Conservation (phyloP, 2,888 invertebrate genomes). For the Lycocerus yunnanus region DNA sequence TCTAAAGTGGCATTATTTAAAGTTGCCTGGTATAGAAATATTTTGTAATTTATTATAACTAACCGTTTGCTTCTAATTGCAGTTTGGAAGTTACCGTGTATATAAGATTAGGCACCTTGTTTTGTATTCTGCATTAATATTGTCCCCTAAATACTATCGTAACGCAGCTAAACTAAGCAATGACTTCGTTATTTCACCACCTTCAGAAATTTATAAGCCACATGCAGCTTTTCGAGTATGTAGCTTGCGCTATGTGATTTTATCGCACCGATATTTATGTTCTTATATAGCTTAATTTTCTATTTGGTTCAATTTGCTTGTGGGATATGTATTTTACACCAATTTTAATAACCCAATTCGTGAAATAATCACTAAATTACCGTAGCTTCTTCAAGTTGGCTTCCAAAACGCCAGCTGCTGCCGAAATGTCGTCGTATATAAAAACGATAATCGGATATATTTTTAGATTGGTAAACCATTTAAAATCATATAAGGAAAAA, state of each 20-base stretch:
- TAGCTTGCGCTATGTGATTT: background rate
- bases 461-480: background rate
- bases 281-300: background rate
- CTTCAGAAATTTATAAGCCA: constrained; percentile 3
- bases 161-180: constrained; percentile 23
- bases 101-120: constrained; percentile 35
- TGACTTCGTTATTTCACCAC: constrained; percentile 15
- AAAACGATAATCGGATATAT: background rate
- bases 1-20: constrained; percentile 51
- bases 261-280: background rate
- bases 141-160: constrained; percentile 32
- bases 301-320: background rate
- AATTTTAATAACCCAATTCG: background rate
- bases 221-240: background rate
- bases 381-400: background rate
- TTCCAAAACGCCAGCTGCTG: background rate
- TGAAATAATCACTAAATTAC: background rate
- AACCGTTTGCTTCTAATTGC: constrained; percentile 53
- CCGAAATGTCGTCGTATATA: no score
- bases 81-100: constrained; percentile 44
- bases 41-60: constrained; percentile 52
- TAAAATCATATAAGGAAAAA: background rate
- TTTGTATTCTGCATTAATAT: constrained; percentile 36
- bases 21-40: constrained; percentile 51
- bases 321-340: background rate